Conservation (phyloP, 2,113 vertebrate species). For the Cebidichthys violaceus region DNA sequence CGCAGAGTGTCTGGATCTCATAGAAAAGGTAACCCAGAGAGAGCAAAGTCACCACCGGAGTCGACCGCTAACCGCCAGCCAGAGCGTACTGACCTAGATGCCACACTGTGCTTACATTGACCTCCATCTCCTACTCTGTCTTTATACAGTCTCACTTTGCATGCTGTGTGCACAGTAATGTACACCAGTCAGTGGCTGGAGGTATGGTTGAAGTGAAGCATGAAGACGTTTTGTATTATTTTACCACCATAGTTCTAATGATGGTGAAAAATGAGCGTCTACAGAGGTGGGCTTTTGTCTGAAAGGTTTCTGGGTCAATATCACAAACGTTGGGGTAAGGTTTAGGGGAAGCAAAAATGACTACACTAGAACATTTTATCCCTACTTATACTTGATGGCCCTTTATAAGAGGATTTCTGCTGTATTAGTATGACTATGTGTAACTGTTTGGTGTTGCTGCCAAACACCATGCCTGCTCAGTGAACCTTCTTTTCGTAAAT, state of each 20-base stretch:
- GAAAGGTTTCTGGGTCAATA: slow-evolving; percentile 39
- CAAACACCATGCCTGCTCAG: background rate
- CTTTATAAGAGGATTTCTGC: slow-evolving; percentile 17
- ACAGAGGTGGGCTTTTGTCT: slow-evolving; percentile 17
- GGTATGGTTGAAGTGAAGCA: slow-evolving; percentile 45
- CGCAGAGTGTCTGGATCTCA: slow-evolving; percentile 94
- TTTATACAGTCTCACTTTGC: slow-evolving; percentile 71
- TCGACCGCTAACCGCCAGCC: slow-evolving; percentile 67
- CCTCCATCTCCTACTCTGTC: slow-evolving; percentile 64
- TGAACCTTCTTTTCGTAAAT: slow-evolving; percentile 29
- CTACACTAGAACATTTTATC: background rate
- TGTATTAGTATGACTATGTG: slow-evolving; percentile 4
- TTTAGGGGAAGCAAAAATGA: slow-evolving; percentile 14
- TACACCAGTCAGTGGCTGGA: slow-evolving; percentile 60
- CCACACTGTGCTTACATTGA: slow-evolving; percentile 63
- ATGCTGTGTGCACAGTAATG: slow-evolving; percentile 72
- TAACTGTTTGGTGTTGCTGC: slow-evolving; percentile 11
- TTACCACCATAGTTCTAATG: slow-evolving; percentile 51
- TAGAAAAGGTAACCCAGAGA: slow-evolving; percentile 89
- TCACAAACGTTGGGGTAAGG: slow-evolving; percentile 6
- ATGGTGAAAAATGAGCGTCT: slow-evolving; percentile 33
- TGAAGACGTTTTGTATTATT: slow-evolving; percentile 62
- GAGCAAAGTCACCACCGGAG: slow-evolving; percentile 49
- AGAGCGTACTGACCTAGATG: slow-evolving; percentile 65
- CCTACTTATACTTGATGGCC: background rate